Evolutionary conservation across 2,888 invertebrate genomes (phyloP), one percentile per base, ranked within the genome.

Genomic region (Tiphia femorata): DNA sequence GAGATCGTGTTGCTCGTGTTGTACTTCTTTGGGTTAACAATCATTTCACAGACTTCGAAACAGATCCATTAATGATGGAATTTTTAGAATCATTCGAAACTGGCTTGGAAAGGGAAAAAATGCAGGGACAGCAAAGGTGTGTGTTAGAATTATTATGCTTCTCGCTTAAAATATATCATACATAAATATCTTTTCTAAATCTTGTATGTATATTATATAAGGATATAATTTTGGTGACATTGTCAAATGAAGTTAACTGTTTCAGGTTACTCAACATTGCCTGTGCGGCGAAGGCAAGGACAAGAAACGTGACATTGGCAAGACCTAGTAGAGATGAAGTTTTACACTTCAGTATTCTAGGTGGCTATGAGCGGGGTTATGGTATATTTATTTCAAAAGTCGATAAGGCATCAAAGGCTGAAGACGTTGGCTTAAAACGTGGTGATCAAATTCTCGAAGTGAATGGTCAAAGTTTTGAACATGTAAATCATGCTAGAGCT

Each of bases 361-460:
- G 98, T 21, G 98, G 98, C 35, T 94, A 92, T 84, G 97, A 98
- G 80, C 87, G 93, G 76, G 92, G 93, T 53, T 94, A 92, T 85
- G 97, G 97, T 49, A 95, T 98, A 70, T 99, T 97, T 85, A 94
- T 99, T 69, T 91, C 95, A 20, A 95, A 96, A 84, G 97, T 98
- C 19, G 97, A 97, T 79, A 92, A 92, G 73, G 91, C 92, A 64
- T 95, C 97, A 1, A 96, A 96, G 85, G 96, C 98, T 5, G 96
- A 97, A 84, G 96, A 97, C 82, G 94, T 96, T 19, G 98, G 98
- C 0, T 86, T 99, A 44, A 97, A 98, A 84, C 88, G 97, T 49
- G 98, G 98, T 33, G 98, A 99, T 86, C 98, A 99, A 87, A 95
- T 99, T 62, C 86, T 98, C 69, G 97, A 98, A 86, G 97, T 99